A percentile compares a stretch with the other conserved stretches of the same genome.
Conservation (phyloP, 1,140 invertebrate genomes). For the Zaprionus kolodkinae region DNA sequence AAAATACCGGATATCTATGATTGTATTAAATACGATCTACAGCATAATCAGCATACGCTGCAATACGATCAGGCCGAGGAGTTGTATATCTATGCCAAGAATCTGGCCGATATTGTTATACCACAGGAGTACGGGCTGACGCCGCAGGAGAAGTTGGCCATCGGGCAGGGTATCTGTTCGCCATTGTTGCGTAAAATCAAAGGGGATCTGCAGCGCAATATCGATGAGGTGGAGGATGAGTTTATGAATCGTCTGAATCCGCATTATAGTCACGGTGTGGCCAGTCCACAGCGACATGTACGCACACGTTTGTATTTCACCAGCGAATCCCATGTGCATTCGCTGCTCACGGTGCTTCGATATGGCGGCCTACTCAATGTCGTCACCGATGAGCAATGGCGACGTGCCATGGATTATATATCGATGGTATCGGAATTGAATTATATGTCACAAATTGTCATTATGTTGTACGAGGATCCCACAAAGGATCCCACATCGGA, state of each 20-base stretch:
- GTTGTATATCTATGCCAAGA: conserved; percentile 97
- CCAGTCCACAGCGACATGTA: conserved; percentile 98
- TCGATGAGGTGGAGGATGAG: conserved; percentile 94
- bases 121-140: conserved; percentile 99
- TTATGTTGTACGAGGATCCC: conserved; percentile 99
- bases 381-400: conserved; percentile 98
- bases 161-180: conserved; percentile 98
- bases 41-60: conserved; percentile 98
- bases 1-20: conserved; percentile 99
- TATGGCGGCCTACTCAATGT: conserved; percentile 97
- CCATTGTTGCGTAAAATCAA: conserved; percentile 98
- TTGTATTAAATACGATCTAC: conserved; percentile 99
- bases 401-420: conserved; percentile 98
- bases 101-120: conserved; percentile 98
- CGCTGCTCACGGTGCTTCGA: conserved; percentile 96
- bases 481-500: conserved; percentile 96
- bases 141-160: conserved; percentile 97
- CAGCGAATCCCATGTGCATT: conserved; percentile 99
- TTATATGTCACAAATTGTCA: conserved; percentile 99
- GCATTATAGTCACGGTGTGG: conserved; percentile 98
- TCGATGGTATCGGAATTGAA: conserved; percentile 98
- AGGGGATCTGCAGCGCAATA: conserved; percentile 97
- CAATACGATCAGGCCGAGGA: conserved; percentile 98
- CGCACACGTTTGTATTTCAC: conserved; percentile 99
- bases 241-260: conserved; percentile 98